These are phyloP conservation scores for Eunapius fragilis DNA, from an alignment of 37 sponge, comb jelly and placozoan species.

Conservation along the genomic window DNA sequence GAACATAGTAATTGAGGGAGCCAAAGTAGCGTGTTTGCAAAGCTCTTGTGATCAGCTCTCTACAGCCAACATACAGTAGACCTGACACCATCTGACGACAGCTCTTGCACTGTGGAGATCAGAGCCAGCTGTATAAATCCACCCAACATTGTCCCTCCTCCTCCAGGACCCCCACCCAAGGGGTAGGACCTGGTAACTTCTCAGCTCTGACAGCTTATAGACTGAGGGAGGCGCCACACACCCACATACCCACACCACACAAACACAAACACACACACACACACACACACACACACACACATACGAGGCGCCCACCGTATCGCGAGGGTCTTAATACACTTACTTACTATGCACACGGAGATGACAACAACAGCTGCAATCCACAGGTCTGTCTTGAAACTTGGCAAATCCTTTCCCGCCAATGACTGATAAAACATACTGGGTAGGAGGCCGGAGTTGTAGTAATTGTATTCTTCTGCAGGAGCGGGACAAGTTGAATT, in stretches of 20 bases:
- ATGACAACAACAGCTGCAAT: conserved; percentile 45
- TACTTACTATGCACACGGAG: conserved; percentile 78
- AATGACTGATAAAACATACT: conserved; percentile 80
- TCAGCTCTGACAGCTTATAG: too few relatives aligned
- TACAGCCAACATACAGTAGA: conserved; percentile 73
- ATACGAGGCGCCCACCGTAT: background rate
- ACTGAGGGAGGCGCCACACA: too few relatives aligned
- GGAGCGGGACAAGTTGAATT: background rate
- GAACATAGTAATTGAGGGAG: conserved; percentile 56
- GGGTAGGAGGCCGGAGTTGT: conserved; percentile 81
- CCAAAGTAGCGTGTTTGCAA: conserved; percentile 69
- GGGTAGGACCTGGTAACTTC: too few relatives aligned
- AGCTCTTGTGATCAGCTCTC: conserved; percentile 45
- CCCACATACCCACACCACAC: too few relatives aligned
- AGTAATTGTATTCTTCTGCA: conserved; percentile 82
- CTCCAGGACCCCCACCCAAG: too few relatives aligned
- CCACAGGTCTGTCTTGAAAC: conserved; percentile 73
- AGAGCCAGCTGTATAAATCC: too few relatives aligned
- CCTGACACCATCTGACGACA: conserved; percentile 49
- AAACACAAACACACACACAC: too few relatives aligned
- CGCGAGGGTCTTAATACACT: background rate
- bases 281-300: background rate
- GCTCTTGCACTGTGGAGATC: conserved; percentile 68
- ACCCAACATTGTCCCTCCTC: too few relatives aligned
- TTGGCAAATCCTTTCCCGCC: conserved; percentile 36